Base-by-base conservation (phyloP, 2,113 vertebrate genomes). In the Triplophysa siluroides region DNA sequence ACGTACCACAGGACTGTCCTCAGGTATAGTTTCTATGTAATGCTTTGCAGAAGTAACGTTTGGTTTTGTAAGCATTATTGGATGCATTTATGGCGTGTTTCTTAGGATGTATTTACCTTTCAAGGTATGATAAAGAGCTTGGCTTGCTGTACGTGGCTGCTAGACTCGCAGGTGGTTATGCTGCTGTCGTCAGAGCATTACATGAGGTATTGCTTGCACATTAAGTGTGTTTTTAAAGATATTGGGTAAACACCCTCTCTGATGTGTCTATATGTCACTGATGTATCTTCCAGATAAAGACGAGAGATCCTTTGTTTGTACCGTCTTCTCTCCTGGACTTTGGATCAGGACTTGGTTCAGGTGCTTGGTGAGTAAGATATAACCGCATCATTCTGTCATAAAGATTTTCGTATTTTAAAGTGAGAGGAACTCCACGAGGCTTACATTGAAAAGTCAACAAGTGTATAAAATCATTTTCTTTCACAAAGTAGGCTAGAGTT, bases 281-380 rank as follows among this genome's bases (percentile, higher is more conserved):
- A 18, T 47, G n/a, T 26, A 16, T 2, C 29, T 76, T 82, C 72
- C 85, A 97, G 96, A 96, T 97, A 76, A 92, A 85, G 86, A 91
- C 91, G 85, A 89, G 90, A 81, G 89, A 93, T 74, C 83, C 90
- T 0, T 87, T 90, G 0, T 97, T 97, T 79, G 84, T 88, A 8
- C 95, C 96, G 10, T 85, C 87, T 58, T 92, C 95, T 8, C 85
- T 97, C 19, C 85, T 97, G 91, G 96, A 97, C 84, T 97, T 96
- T 72, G 95, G 96, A 56, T 96, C 94, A 0, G 96, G 96, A 16
- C 86, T 94, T 21, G 94, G 95, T 81, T 91, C 94, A 14, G 94
- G 93, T 4, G 89, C 86, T 65, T 97, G 95, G 96, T 97, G 16
- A 91, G 91, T 87, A 47, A 19, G 8, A 61, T 9, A 1, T 23